phyloP scores from a whole-genome alignment of 2,113 vertebrate genomes.

The Rattus norvegicus region DNA sequence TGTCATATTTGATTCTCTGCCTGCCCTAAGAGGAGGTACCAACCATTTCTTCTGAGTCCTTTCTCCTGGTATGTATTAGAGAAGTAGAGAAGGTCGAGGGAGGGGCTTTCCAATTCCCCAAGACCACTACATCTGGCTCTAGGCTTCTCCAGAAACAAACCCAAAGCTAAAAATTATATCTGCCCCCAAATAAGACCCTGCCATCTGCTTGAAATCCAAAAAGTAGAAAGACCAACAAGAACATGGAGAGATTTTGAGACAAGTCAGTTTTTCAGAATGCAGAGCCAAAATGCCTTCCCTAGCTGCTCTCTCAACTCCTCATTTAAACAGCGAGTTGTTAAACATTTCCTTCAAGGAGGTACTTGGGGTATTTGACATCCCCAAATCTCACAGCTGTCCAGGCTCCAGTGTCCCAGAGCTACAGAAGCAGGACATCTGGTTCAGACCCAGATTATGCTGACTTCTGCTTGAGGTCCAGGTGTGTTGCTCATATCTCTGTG shows the following conservation, averaged over 20 bases:
- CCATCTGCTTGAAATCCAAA: neutral
- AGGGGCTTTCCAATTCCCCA: neutral
- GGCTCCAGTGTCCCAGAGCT: neutral
- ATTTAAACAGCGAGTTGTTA: neutral
- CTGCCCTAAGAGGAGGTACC: neutral
- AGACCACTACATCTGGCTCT: neutral
- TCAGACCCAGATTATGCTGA: neutral
- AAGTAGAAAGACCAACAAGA: neutral
- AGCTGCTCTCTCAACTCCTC: neutral
- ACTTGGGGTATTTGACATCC: neutral
- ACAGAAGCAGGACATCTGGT: neutral
- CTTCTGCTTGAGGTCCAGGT: neutral
- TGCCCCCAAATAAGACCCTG: neutral
- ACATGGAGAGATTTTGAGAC: neutral
- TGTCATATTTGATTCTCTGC: neutral
- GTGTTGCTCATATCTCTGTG: neutral
- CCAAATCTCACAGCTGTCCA: neutral
- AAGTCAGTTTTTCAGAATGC: neutral
- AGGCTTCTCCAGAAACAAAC: neutral
- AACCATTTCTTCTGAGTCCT: neutral
- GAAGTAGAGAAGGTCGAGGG: neutral
- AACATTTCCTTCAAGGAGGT: neutral
- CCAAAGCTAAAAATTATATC: neutral
- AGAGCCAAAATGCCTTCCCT: neutral
- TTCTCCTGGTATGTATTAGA: neutral